A percentile compares a stretch with the other conserved stretches of the same genome.
Evolutionary conservation across 2,797 vertebrate genomes (phyloP).

Genomic region (Ctenopoma kingsleyae): DNA sequence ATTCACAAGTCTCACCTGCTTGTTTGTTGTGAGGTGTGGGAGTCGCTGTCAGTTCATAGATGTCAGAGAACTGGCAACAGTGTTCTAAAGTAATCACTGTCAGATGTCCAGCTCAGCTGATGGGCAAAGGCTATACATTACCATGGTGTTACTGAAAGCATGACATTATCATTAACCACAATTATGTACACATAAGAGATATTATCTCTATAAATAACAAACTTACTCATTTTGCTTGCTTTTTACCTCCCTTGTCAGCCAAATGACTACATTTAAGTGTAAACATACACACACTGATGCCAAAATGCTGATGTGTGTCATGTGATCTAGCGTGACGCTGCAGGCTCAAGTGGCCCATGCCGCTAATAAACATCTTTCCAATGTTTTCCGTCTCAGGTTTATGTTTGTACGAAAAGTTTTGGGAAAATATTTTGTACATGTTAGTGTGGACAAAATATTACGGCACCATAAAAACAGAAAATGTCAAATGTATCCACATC

Average conservation of each 20-base stretch:
- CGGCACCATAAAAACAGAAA: too few relatives aligned
- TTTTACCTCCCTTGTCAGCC: too few relatives aligned
- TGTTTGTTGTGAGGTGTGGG: slow-evolving; percentile 40
- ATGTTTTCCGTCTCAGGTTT: slow-evolving; percentile 1
- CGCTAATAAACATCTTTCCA: neutral
- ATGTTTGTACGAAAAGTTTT: too few relatives aligned
- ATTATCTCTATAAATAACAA: neutral
- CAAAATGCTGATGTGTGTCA: neutral
- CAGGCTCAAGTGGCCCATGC: neutral
- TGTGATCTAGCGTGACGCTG: slow-evolving; percentile 10
- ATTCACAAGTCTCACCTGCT: slow-evolving; percentile 43
- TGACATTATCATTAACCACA: slow-evolving; percentile 22
- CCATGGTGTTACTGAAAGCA: slow-evolving; percentile 34
- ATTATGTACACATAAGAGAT: slow-evolving; percentile 6
- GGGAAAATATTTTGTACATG: neutral
- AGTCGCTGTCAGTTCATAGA: slow-evolving; percentile 46
- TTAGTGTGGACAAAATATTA: neutral
- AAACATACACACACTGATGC: neutral
- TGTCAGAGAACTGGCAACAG: slow-evolving; percentile 48
- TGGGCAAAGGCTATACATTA: slow-evolving; percentile 45
- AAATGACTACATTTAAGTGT: too few relatives aligned
- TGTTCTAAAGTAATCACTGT: slow-evolving; percentile 47
- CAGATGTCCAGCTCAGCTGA: slow-evolving; percentile 37
- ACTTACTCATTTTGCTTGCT: too few relatives aligned
- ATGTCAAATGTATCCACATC: too few relatives aligned